A percentile compares a stretch with the other conserved stretches of the same genome.
phyloP scores from a whole-genome alignment of 2,113 vertebrate species.

The Lethenteron camtschaticum region DNA sequence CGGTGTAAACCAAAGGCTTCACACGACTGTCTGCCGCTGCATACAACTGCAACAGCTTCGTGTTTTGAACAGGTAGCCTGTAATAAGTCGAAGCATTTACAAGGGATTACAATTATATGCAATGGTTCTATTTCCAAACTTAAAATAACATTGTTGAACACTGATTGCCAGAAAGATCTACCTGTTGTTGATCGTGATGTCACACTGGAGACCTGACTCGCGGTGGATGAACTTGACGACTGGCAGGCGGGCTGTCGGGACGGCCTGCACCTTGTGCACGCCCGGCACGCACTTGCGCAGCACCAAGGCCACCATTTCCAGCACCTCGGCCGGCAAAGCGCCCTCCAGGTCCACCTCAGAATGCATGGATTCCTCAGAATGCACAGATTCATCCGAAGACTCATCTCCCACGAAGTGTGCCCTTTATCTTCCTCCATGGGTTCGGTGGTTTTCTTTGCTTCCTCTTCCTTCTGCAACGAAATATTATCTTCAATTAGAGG shows the following conservation, averaged over 20 bases:
- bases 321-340: constrained; percentile 25
- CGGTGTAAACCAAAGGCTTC: constrained; percentile 38
- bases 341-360: constrained; percentile 34
- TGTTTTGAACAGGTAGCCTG: constrained; percentile 61
- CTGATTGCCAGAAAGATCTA: constrained; percentile 11
- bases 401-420: no score
- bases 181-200: constrained; percentile 68
- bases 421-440: no score
- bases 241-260: constrained; percentile 44
- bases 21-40: constrained; percentile 40
- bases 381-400: background rate
- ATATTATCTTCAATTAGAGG: no score
- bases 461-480: no score
- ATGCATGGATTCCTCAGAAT: constrained; percentile 39
- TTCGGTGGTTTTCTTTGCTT: no score
- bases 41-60: constrained; percentile 51
- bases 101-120: background rate
- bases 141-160: background rate
- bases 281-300: constrained; percentile 57
- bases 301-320: constrained; percentile 46
- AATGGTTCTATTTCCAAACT: background rate
- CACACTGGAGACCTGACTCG: constrained; percentile 46
- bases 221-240: constrained; percentile 64
- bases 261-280: constrained; percentile 44
- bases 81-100: background rate